phyloP scores from a whole-genome alignment of 2,113 vertebrate species.

The Poecilia latipinna region DNA sequence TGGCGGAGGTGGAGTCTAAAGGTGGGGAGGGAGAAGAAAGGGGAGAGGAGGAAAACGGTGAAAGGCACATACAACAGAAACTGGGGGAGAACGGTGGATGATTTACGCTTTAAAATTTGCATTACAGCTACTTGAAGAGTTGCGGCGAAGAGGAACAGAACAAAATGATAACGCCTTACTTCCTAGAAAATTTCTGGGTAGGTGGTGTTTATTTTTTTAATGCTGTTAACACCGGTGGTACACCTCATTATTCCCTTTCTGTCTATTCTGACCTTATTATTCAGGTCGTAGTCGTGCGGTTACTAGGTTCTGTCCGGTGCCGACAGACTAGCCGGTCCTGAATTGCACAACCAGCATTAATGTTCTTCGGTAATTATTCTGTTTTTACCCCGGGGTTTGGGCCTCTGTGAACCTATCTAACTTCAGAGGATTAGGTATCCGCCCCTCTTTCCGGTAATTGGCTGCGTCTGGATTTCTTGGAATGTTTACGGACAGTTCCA shows the following conservation, averaged over 20 bases:
- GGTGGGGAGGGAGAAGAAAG: slow-evolving; percentile 78
- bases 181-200: slow-evolving; percentile 95
- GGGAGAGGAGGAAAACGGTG: slow-evolving; percentile 72
- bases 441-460: slow-evolving; percentile 62
- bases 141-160: slow-evolving; percentile 57
- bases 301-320: background rate
- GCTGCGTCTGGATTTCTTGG: slow-evolving; percentile 48
- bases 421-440: slow-evolving; percentile 51
- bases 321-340: slow-evolving; percentile 6
- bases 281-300: background rate
- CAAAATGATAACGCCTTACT: slow-evolving; percentile 92
- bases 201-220: slow-evolving; percentile 58
- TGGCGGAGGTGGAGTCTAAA: slow-evolving; percentile 80
- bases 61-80: slow-evolving; percentile 73
- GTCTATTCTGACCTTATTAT: background rate
- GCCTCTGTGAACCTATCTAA: slow-evolving; percentile 77
- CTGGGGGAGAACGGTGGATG: slow-evolving; percentile 73
- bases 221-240: slow-evolving; percentile 58
- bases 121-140: slow-evolving; percentile 37
- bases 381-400: slow-evolving; percentile 70
- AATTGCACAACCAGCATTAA: slow-evolving; percentile 28
- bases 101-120: slow-evolving; percentile 61
- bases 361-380: slow-evolving; percentile 66
- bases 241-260: slow-evolving; percentile 31
- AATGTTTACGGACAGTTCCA: slow-evolving; percentile 59